Evolutionary conservation across 2,797 vertebrate species (phyloP).

Genomic region (Gallinago nigripennis): DNA sequence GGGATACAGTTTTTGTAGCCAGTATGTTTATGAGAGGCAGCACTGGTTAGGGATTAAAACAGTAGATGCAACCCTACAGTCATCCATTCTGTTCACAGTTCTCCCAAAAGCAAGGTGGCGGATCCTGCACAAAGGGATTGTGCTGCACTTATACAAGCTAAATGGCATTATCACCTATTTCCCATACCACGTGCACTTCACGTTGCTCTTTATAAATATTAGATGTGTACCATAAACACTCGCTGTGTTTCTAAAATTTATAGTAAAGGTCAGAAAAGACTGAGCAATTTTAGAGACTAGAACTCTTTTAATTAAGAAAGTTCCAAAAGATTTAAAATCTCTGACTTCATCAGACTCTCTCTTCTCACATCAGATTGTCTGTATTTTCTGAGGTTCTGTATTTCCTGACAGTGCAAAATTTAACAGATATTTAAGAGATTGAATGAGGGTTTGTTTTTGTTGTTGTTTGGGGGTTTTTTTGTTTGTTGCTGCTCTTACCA

Average conservation of each 20-base stretch:
- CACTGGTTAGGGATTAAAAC: rapidly evolving
- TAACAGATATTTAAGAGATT: background rate
- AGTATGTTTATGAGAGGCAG: background rate
- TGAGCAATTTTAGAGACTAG: background rate
- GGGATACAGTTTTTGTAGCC: background rate
- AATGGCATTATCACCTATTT: background rate
- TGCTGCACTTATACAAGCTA: background rate
- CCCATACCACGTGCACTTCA: rapidly evolving
- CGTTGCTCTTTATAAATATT: background rate
- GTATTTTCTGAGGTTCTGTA: background rate
- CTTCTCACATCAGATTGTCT: background rate
- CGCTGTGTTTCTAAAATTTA: background rate
- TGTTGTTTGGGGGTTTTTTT: background rate
- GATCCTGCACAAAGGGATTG: background rate
- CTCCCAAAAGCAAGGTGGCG: background rate
- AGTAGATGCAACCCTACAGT: background rate
- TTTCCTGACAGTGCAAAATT: background rate
- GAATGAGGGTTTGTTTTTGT: background rate
- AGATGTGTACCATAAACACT: background rate
- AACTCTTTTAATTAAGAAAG: background rate
- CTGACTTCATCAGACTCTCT: background rate
- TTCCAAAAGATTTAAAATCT: background rate
- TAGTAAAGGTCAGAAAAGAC: background rate
- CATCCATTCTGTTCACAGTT: background rate
- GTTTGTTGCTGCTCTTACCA: background rate